phyloP scores from a whole-genome alignment of 1,140 invertebrate genomes.

The Lordiphosa stackelbergi region DNA sequence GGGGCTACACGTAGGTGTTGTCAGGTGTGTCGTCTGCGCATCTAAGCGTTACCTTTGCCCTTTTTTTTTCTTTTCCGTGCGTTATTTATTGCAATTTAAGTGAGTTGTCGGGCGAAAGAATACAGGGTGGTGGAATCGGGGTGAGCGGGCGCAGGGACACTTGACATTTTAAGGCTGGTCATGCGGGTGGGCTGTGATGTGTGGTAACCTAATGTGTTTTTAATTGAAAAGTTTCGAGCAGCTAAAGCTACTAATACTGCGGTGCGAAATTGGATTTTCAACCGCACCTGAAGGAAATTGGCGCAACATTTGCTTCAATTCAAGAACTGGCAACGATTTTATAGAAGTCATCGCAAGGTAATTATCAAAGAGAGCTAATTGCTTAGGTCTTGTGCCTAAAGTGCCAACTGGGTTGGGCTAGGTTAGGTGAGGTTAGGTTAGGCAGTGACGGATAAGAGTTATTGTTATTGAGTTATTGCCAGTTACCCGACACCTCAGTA shows the following conservation, averaged over 20 bases:
- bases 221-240: slow-evolving; percentile 49
- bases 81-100: slow-evolving; percentile 73
- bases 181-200: slow-evolving; percentile 24
- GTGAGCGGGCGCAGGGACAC: slow-evolving; percentile 1
- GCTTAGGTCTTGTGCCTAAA: too few species aligned
- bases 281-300: too few species aligned
- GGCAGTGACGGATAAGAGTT: too few species aligned
- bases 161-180: slow-evolving; percentile 21
- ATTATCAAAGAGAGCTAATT: too few species aligned
- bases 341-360: too few species aligned
- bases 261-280: too few species aligned
- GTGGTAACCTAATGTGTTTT: slow-evolving; percentile 60
- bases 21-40: slow-evolving; percentile 55
- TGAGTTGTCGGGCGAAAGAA: slow-evolving; percentile 57
- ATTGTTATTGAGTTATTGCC: too few species aligned
- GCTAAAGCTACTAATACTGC: not conserved
- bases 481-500: too few species aligned
- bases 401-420: too few species aligned
- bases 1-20: slow-evolving; percentile 36
- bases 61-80: slow-evolving; percentile 31
- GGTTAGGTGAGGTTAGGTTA: too few species aligned
- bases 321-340: too few species aligned
- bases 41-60: slow-evolving; percentile 27
- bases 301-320: too few species aligned
- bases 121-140: slow-evolving; percentile 4